Evolutionary conservation across 2,113 vertebrate genomes (phyloP), one percentile per base, ranked within the genome.

Genomic region (Perognathus longimembris): DNA sequence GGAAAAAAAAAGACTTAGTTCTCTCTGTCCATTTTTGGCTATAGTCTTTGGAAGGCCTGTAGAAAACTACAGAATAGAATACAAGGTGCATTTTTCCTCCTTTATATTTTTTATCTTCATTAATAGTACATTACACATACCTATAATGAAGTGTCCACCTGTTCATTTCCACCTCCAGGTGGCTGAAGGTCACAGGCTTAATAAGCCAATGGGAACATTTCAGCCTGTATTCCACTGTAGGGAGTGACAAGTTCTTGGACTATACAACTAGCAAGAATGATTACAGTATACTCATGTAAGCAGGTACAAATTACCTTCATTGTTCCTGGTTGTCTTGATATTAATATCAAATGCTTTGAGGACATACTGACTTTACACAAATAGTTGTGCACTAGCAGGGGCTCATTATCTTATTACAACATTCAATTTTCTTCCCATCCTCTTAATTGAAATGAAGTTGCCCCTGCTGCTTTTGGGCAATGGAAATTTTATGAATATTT

Each of bases 391-490:
- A 7, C 17, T 82, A 50, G 61, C 32, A 78, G 63, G 77, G 76
- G 34, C 67, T 67, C 24, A 38, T 91, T 76, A 75, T 84, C 87
- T 89, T 83, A 45, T 70, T 90, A 66, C 59, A 64, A 63, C 85
- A 70, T 54, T 54, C 50, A 54, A 54, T 54, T 54, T 54, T 54
- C 50, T 64, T 80, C 70, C 30, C 2, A 1, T 85, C 70, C 32
- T 88, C 61, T 82, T 90, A 87, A 87, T 87, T 63, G 83, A 91
- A 89, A 74, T 89, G 28, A 76, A 91, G 77, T 34, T 21, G 59
- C 45, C 10, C 59, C 83, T 6, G 32, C 91, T 94, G 80, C 10
- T 89, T 86, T 59, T 5, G 87, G 77, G 73, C 7, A 32, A 32
- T 45, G 24, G 80, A 85, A 61, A 34, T 61, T 76, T 79, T 70